A percentile compares a stretch with the other conserved stretches of the same genome.
Evolutionary conservation across 2,888 invertebrate species (phyloP).

Genomic region (Crioceris asparagi): DNA sequence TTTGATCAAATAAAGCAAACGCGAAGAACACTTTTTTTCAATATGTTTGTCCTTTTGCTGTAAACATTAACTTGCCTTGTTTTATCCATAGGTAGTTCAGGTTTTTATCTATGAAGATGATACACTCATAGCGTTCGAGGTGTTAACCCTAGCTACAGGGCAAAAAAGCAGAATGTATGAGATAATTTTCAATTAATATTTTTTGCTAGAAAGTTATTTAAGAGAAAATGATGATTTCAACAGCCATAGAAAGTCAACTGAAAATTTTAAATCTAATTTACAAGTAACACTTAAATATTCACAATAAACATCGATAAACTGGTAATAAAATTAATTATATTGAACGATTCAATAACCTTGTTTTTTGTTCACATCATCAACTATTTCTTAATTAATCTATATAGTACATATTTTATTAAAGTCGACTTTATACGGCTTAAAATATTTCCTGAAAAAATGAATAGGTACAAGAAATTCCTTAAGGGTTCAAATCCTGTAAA

Average conservation of each 20-base stretch:
- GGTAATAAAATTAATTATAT: no score
- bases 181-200: conserved; percentile 12
- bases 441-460: no score
- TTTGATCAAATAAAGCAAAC: conserved; percentile 4
- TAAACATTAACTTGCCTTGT: conserved; percentile 38
- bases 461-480: no score
- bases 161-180: conserved; percentile 35
- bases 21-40: conserved; percentile 5
- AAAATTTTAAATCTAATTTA: background rate
- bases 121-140: conserved; percentile 31
- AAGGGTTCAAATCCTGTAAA: no score
- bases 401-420: no score
- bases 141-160: conserved; percentile 40
- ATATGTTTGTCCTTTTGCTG: no score
- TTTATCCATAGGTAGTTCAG: conserved; percentile 35
- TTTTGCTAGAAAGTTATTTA: background rate
- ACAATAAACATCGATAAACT: no score
- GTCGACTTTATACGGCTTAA: no score
- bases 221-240: background rate
- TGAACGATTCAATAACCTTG: no score
- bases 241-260: background rate
- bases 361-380: no score
- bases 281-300: no score
- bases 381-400: no score
- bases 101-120: conserved; percentile 31